A percentile compares a stretch with the other conserved stretches of the same genome.
Conservation (phyloP, 2,888 invertebrate species). For the Caenorhabditis sp. region DNA sequence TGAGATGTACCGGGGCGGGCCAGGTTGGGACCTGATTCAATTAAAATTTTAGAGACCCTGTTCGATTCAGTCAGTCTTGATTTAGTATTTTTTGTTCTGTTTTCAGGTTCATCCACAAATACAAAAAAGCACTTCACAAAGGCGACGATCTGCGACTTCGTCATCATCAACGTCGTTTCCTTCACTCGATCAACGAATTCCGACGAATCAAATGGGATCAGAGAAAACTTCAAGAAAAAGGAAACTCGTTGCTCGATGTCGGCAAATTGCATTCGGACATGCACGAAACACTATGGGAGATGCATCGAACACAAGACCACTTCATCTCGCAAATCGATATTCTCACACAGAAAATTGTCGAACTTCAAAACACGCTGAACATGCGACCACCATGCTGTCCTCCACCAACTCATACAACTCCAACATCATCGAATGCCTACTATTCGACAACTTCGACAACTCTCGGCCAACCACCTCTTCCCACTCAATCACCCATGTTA, state of each 20-base stretch:
- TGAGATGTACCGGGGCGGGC: too few species aligned
- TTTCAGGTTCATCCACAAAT: conserved; percentile 69
- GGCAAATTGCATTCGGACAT: conserved; percentile 78
- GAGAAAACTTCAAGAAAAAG: conserved; percentile 75
- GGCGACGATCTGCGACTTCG: conserved; percentile 70
- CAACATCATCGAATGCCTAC: conserved; percentile 8
- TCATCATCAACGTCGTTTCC: conserved; percentile 67
- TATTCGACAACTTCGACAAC: not conserved
- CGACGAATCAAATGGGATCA: conserved; percentile 88
- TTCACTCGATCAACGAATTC: conserved; percentile 75
- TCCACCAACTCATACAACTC: conserved; percentile 10
- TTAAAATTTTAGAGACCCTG: too few species aligned
- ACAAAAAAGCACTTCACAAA: conserved; percentile 64
- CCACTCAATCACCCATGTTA: conserved; percentile 27
- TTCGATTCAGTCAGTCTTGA: too few species aligned
- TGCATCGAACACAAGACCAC: conserved; percentile 70
- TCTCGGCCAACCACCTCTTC: conserved; percentile 5
- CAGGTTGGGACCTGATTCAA: too few species aligned
- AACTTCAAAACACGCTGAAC: conserved; percentile 53
- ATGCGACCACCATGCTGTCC: conserved; percentile 31
- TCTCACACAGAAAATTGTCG: conserved; percentile 67
- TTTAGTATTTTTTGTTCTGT: too few species aligned
- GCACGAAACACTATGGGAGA: conserved; percentile 70
- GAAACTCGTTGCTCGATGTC: conserved; percentile 98
- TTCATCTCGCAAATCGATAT: conserved; percentile 67